Conservation (phyloP, 2,113 vertebrate genomes). For the Dipodomys stephensi region DNA sequence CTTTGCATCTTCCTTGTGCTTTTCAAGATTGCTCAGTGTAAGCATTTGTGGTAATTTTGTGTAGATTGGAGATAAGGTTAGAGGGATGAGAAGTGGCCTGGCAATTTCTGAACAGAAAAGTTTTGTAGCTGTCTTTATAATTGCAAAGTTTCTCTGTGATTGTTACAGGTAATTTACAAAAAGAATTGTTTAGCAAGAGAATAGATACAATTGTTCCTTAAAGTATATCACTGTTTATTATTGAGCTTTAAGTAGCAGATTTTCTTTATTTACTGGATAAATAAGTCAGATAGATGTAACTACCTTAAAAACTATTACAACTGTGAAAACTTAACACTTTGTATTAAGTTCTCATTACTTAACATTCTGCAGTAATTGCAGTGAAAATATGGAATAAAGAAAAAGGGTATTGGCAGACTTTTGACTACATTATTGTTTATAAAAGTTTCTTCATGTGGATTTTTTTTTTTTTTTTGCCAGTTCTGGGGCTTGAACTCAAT, state of each 20-base stretch:
- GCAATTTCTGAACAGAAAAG: background rate
- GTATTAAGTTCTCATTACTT: slow-evolving; percentile 44
- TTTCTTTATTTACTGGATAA: slow-evolving; percentile 29
- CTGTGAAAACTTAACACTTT: slow-evolving; percentile 8
- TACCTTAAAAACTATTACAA: slow-evolving; percentile 11
- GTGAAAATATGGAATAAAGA: slow-evolving; percentile 43
- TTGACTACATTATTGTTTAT: background rate
- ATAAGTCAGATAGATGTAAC: slow-evolving; percentile 24
- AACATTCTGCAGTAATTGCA: background rate
- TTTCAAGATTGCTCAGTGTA: slow-evolving; percentile 23
- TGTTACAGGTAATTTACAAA: slow-evolving; percentile 41
- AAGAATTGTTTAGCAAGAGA: slow-evolving; percentile 44
- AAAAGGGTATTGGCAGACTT: background rate
- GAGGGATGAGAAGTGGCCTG: background rate
- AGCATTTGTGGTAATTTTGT: slow-evolving; percentile 27
- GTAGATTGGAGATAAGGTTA: background rate
- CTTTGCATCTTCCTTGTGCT: background rate
- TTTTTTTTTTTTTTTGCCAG: background rate
- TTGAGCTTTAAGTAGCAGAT: slow-evolving; percentile 28
- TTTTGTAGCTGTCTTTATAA: background rate
- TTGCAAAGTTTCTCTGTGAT: slow-evolving; percentile 31
- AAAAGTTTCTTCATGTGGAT: slow-evolving; percentile 5
- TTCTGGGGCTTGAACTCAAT: no score
- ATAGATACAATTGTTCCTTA: slow-evolving; percentile 32
- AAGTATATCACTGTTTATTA: slow-evolving; percentile 13